A percentile compares a stretch with the other conserved stretches of the same genome.
These are phyloP conservation scores for Liopterus haemorrhoidalis DNA, from an alignment of 2,888 invertebrate species.

Conservation along the genomic window DNA sequence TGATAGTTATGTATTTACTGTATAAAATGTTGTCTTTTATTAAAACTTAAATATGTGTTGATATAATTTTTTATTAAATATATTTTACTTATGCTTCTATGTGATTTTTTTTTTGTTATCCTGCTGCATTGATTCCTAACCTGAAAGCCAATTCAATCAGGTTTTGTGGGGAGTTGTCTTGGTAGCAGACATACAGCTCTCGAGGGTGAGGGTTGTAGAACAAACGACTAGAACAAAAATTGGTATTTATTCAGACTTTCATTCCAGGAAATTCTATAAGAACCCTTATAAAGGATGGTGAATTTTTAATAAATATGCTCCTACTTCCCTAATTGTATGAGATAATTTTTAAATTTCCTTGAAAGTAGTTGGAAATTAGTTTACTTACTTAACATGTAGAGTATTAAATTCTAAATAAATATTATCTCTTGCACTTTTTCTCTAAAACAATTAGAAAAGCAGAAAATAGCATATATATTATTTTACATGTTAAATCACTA, in stretches of 20 bases:
- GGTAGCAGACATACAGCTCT: conserved; percentile 83
- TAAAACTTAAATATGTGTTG: neutral
- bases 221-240: conserved; percentile 60
- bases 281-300: neutral
- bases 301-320: neutral
- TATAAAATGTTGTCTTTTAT: neutral
- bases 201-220: conserved; percentile 70
- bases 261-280: conserved; percentile 37
- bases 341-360: too few relatives aligned
- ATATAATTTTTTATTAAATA: neutral
- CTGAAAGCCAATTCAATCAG: conserved; percentile 83
- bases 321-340: neutral
- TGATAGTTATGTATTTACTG: neutral
- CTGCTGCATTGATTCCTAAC: conserved; percentile 51
- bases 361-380: too few relatives aligned
- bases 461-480: too few relatives aligned
- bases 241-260: conserved; percentile 15
- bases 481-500: too few relatives aligned
- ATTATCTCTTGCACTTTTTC: too few relatives aligned
- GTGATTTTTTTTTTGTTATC: conserved; percentile 21
- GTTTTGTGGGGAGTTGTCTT: conserved; percentile 80
- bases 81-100: neutral
- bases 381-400: too few relatives aligned
- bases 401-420: too few relatives aligned
- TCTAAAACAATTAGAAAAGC: too few relatives aligned